phyloP scores from a whole-genome alignment of 2,888 invertebrate genomes.

The Eupithecia dodoneata region DNA sequence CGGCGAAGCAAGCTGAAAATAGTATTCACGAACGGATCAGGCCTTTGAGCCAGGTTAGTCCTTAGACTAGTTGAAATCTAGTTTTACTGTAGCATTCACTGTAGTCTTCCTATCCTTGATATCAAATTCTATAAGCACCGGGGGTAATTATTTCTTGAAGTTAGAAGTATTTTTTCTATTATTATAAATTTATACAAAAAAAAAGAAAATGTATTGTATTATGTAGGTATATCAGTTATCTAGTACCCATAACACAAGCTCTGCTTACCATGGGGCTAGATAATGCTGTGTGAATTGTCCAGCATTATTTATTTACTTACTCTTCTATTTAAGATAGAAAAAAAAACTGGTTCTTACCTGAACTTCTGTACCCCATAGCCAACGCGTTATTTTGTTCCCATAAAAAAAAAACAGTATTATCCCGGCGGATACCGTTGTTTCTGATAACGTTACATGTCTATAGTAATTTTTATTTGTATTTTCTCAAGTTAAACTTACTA shows the following conservation, averaged over 20 bases:
- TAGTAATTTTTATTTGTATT: not conserved
- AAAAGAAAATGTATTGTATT: too few relatives aligned
- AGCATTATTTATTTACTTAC: too few relatives aligned
- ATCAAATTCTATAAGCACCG: not conserved
- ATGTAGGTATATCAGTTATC: too few relatives aligned
- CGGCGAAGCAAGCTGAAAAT: constrained; percentile 94
- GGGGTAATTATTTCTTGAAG: not conserved
- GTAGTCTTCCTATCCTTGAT: not conserved
- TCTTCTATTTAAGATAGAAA: too few relatives aligned
- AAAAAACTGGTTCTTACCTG: not conserved
- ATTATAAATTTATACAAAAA: too few relatives aligned
- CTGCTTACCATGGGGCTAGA: too few relatives aligned
- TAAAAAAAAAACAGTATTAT: not conserved
- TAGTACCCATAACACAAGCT: too few relatives aligned
- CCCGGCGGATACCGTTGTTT: not conserved
- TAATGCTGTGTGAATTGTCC: too few relatives aligned
- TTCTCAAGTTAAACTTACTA: not conserved
- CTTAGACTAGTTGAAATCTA: constrained; percentile 54
- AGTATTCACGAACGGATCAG: constrained; percentile 95
- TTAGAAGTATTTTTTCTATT: not conserved
- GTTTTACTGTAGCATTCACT: not conserved
- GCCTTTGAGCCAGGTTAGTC: constrained; percentile 94
- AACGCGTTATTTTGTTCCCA: not conserved
- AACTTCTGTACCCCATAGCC: not conserved
- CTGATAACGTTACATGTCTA: not conserved